A percentile compares a stretch with the other conserved stretches of the same genome.
phyloP scores from a whole-genome alignment of 2,113 vertebrate genomes.

The Platysternon megacephalum region DNA sequence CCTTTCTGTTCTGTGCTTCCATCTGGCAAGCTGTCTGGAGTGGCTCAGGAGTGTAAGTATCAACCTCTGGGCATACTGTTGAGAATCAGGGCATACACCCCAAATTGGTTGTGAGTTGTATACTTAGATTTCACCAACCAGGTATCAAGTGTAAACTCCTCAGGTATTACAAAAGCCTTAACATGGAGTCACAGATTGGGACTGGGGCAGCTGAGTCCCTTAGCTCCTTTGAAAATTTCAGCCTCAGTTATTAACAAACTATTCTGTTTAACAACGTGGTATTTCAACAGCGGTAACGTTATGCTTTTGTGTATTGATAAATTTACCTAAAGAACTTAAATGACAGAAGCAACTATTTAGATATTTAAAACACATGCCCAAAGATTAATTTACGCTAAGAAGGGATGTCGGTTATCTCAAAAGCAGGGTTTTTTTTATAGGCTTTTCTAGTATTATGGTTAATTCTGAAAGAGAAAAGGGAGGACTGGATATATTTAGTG shows the following conservation, averaged over 20 bases:
- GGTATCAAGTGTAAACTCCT: too few species aligned
- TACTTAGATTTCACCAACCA: too few species aligned
- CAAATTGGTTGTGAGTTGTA: too few species aligned
- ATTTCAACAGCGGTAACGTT: not conserved
- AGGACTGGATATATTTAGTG: constrained; percentile 17
- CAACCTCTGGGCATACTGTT: too few species aligned
- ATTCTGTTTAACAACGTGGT: not conserved
- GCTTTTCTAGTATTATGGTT: not conserved
- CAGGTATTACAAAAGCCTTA: too few species aligned
- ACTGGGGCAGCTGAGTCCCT: not conserved
- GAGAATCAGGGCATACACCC: too few species aligned
- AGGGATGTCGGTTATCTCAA: not conserved
- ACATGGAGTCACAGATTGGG: not conserved
- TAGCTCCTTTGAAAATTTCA: not conserved
- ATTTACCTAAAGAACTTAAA: constrained; percentile 51
- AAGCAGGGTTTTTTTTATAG: not conserved
- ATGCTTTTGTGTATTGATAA: not conserved
- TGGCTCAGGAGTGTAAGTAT: too few species aligned
- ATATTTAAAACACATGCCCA: constrained; percentile 18
- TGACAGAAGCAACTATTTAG: not conserved
- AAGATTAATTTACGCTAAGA: not conserved
- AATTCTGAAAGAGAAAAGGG: not conserved
- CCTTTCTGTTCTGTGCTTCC: too few species aligned
- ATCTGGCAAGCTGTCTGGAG: too few species aligned
- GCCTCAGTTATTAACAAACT: not conserved